phyloP scores from a whole-genome alignment of 2,797 vertebrate genomes.

The Eleutherodactylus coqui region DNA sequence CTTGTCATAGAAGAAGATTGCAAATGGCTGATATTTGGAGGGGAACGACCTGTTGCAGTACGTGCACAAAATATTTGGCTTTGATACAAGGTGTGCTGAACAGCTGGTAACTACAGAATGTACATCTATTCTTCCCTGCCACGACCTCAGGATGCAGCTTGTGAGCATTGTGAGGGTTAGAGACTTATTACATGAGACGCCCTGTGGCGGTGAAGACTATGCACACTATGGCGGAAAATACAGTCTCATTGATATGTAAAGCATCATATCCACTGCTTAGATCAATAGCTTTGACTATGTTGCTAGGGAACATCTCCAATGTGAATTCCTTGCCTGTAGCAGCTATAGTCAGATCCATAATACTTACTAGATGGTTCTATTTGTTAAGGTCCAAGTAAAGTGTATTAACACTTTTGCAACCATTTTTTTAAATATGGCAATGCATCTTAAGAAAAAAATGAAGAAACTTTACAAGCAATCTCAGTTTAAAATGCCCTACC shows the following conservation, averaged over 20 bases:
- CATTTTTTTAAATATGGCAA: no score
- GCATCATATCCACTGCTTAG: background rate
- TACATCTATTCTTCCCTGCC: background rate
- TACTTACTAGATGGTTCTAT: background rate
- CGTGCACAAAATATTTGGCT: background rate
- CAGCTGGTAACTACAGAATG: constrained; percentile 47
- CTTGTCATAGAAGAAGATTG: background rate
- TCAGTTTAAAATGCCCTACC: no score
- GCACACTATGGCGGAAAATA: background rate
- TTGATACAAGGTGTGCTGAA: background rate
- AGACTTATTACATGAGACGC: background rate
- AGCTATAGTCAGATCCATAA: background rate
- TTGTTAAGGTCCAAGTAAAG: no score
- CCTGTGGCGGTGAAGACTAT: background rate
- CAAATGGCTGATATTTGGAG: background rate
- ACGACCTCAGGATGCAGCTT: background rate
- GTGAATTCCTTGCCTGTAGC: background rate
- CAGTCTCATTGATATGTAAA: background rate
- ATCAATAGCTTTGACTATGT: background rate
- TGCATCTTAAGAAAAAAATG: no score
- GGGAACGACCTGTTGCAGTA: background rate
- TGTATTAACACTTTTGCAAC: no score
- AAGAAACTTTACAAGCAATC: no score
- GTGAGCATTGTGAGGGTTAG: background rate
- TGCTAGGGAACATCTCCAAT: background rate